Percentiles rank a stretch among this genome's conserved stretches.
These are phyloP conservation scores for Donacobius atricapilla DNA, from an alignment of 2,113 vertebrate species.

Conservation along the genomic window DNA sequence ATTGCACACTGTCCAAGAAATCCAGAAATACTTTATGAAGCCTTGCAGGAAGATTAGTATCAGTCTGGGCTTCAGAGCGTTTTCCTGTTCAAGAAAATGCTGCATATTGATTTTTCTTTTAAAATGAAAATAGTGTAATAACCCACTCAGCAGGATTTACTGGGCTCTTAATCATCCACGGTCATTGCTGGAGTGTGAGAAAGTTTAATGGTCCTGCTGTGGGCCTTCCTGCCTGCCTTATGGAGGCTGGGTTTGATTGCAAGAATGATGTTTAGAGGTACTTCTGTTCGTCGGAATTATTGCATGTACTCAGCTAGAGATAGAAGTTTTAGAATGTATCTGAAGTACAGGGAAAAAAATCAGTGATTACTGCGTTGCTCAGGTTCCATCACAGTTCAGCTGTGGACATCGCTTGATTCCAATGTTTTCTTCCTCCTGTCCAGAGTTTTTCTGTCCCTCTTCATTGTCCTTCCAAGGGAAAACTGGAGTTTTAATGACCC, in stretches of 20 bases:
- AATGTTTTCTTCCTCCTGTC: not conserved
- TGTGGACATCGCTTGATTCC: not conserved
- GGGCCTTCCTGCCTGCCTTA: constrained; percentile 13
- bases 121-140: constrained; percentile 35
- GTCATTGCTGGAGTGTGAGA: not conserved
- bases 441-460: not conserved
- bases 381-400: not conserved
- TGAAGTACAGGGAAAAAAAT: not conserved
- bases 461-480: not conserved
- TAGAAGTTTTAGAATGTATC: not conserved
- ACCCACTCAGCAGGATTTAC: constrained; percentile 42
- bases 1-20: constrained; percentile 11
- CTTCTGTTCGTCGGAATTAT: not conserved
- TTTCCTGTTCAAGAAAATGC: constrained; percentile 10
- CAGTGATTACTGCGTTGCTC: not conserved
- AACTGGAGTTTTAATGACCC: not conserved
- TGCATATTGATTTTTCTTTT: constrained; percentile 42
- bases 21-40: constrained; percentile 20
- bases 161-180: constrained; percentile 2
- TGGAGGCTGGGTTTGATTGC: not conserved
- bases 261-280: not conserved
- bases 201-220: constrained; percentile 20
- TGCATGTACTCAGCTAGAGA: not conserved
- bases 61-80: not conserved
- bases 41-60: not conserved